A percentile compares a stretch with the other conserved stretches of the same genome.
These are phyloP conservation scores for Miniopterus natalensis DNA, from an alignment of 2,113 vertebrate species.

Conservation along the genomic window DNA sequence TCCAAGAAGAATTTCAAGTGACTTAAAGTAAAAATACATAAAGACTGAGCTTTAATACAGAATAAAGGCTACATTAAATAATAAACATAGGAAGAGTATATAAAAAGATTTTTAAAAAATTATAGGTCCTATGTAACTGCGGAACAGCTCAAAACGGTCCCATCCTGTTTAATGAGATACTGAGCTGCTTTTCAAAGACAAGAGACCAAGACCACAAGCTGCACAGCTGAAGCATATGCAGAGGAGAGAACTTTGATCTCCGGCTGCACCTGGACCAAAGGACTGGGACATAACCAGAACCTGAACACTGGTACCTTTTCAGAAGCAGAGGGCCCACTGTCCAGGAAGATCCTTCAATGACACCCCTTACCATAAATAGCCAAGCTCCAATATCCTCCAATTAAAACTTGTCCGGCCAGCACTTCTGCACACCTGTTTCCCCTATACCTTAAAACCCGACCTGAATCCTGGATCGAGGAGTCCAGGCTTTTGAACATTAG, in stretches of 20 bases:
- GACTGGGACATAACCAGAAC: not conserved
- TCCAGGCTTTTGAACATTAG: not conserved
- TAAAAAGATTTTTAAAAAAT: not conserved
- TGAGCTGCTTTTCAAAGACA: not conserved
- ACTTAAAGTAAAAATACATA: conserved; percentile 22
- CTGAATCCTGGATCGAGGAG: not conserved
- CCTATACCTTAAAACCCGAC: not conserved
- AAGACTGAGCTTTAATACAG: not conserved
- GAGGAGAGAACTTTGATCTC: not conserved
- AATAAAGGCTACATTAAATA: conserved; percentile 21
- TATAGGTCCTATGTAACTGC: not conserved
- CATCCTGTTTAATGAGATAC: not conserved
- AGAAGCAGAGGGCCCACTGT: not conserved
- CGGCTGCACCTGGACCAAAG: not conserved
- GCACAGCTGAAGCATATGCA: not conserved
- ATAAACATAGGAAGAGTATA: not conserved
- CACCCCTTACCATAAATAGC: not conserved
- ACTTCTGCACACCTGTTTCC: not conserved
- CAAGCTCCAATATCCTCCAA: not conserved
- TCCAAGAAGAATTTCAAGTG: conserved; percentile 35
- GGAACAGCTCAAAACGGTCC: not conserved
- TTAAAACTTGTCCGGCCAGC: not conserved
- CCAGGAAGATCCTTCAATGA: not conserved
- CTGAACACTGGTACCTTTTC: not conserved
- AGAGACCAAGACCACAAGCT: not conserved